Evolutionary conservation across 2,113 vertebrate species (phyloP).

Genomic region (Galemys pyrenaicus): DNA sequence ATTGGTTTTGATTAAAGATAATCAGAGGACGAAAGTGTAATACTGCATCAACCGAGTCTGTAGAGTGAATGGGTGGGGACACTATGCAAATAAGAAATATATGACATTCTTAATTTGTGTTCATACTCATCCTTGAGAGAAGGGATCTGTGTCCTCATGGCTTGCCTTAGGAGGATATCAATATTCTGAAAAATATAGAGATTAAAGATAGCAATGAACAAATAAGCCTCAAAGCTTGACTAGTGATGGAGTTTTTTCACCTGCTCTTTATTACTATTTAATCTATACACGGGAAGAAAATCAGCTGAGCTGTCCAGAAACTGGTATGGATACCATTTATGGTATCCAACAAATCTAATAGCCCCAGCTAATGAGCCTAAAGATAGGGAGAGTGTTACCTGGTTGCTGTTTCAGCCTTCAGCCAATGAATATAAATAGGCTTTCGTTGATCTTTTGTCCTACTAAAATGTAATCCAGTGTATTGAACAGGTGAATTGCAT

Average conservation of each 20-base stretch:
- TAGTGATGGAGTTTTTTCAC: conserved; percentile 67
- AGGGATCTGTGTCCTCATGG: not conserved
- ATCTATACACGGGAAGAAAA: conserved; percentile 64
- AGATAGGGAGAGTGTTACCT: conserved; percentile 79
- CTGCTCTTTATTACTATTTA: conserved; percentile 77
- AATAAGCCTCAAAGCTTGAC: conserved; percentile 56
- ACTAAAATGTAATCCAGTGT: conserved; percentile 85
- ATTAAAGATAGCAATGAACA: not conserved
- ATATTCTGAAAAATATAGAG: conserved; percentile 12
- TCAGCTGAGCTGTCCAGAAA: conserved; percentile 82
- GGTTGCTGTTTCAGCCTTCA: conserved; percentile 82
- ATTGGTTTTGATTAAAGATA: not conserved
- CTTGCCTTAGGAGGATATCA: conserved; percentile 49
- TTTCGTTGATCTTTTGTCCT: conserved; percentile 86
- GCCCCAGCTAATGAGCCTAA: conserved; percentile 84
- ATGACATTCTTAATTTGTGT: not conserved
- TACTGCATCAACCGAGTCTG: not conserved
- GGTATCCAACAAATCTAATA: conserved; percentile 83
- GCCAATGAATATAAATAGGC: conserved; percentile 85
- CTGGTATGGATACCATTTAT: conserved; percentile 84
- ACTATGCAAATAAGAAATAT: not conserved
- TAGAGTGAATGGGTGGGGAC: conserved; percentile 5
- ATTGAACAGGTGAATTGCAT: conserved; percentile 86
- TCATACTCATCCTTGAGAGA: not conserved
- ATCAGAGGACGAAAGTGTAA: not conserved